Base-by-base conservation (phyloP, 2,113 vertebrate genomes). In the Ptilorrhoa leucosticta region DNA sequence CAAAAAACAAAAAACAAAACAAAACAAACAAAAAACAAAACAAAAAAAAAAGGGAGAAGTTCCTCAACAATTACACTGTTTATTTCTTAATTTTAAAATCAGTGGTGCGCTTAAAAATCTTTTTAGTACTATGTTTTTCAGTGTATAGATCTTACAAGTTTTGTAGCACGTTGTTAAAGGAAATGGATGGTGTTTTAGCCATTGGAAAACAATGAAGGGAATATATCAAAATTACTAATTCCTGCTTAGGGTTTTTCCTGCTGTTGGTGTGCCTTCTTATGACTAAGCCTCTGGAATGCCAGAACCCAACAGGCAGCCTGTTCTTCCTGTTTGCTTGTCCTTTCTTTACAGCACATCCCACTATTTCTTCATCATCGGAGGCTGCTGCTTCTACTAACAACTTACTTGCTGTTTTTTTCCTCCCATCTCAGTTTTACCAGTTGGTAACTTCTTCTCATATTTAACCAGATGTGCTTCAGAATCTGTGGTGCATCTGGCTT, bases 281-380 rank as follows among this genome's bases (percentile, higher is more conserved):
- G 94, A 93, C 85, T 94, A 96, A 94, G 58, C 57, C 75, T 81
- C 33, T 84, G 87, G 96, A 96, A 95, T 95, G 93, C 70, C 71
- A 87, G 85, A 91, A 69, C 69, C 48, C 86, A 77, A 54, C 66
- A 84, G 60, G 75, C 92, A 95, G 88, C 93, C 83, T 87, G 91
- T 92, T 88, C 91, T 94, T 93, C 83, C 92, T 87, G 90, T 94
- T 93, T 22, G 26, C 53, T 87, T 85, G 61, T 81, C 42, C 54
- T 92, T 93, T 76, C 87, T 89, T 93, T 85, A 18, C 40, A 48
- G 51, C 77, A 70, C 56, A 50, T 65, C 86, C 21, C 18, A 86
- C 72, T 66, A 51, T 26, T 92, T 95, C 81, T 85, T 61, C 47
- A 65, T 91, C 86, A n/a, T 42, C 26, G 2, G 50, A 80, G 26